Evolutionary conservation across 1,140 invertebrate species (phyloP), one percentile per base, ranked within the genome.

Genomic region (Drosophila nigromelanica): DNA sequence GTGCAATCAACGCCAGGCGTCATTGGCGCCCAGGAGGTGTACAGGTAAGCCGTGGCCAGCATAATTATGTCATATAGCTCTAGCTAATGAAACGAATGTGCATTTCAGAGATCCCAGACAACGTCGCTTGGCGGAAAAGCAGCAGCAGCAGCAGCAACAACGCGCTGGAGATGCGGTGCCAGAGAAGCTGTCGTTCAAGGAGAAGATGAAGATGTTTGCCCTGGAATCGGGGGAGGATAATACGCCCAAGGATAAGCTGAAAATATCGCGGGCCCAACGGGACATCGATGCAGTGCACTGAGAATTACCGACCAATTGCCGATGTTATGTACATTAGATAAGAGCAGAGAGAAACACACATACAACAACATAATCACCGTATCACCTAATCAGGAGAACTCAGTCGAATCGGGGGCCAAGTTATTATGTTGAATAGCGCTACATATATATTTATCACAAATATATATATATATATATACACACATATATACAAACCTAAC

Each of bases 191-290:
- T 96, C 96, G 55, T 98, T 98, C 91, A 97, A 97, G 91, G 97
- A 98, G 91, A 98, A 98, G 92, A 98, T 98, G 97, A 98, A 98
- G 92, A 98, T 98, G 97, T 98, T 98, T 93, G 97, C 97, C 11
- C 95, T 97, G 93, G 97, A 98, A 92, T 96, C 96, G 1, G 97
- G 97, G 24, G 97, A 98, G 92, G 94, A 95, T 79, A 95, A 95
- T 73, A 97, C 97, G 11, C 97, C 97, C 43, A 96, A 96, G 92
- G 97, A 98, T 90, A 98, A 98, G 93, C 96, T 97, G 39, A 98
- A 98, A 93, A 97, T 97, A 89, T 98, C 97, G n/a, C 94, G 96
- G 75, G 97, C 97, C 39, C 97, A 98, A 92, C 94, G 97, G 76
- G 97, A 98, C 91, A 98, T 98, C 80, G 97, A 98, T 92, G 93